Conservation (phyloP, 2,113 vertebrate genomes). For the Phalacrocorax pelagicus region DNA sequence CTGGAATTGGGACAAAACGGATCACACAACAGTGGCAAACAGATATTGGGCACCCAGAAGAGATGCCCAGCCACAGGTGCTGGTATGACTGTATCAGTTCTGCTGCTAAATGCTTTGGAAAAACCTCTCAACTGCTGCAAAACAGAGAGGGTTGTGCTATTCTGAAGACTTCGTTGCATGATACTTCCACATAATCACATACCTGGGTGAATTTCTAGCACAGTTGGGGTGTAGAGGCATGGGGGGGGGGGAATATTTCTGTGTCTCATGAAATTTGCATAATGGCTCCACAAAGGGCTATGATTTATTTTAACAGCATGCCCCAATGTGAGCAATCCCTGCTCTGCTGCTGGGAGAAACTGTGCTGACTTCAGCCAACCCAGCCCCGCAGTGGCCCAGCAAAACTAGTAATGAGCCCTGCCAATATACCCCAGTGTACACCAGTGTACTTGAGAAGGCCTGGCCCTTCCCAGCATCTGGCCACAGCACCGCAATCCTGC, state of each 20-base stretch:
- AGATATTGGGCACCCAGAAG: neutral
- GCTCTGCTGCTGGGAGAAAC: neutral
- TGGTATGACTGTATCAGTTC: neutral
- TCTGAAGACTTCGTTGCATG: neutral
- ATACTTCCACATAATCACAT: neutral
- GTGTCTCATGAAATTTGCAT: neutral
- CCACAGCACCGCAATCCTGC: neutral
- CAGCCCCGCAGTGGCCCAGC: neutral
- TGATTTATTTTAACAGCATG: neutral
- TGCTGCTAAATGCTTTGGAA: neutral
- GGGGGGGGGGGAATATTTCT: neutral
- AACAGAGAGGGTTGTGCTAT: neutral
- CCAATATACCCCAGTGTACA: neutral
- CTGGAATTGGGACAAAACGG: neutral
- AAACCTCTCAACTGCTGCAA: neutral
- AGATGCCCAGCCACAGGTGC: neutral
- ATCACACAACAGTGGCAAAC: neutral
- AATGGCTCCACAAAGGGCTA: neutral
- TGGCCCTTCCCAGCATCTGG: neutral
- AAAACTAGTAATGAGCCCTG: neutral
- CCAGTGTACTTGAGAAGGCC: neutral
- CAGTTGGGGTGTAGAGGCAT: neutral
- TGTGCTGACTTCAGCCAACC: accelerated
- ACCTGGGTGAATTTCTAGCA: slow-evolving; percentile 14
- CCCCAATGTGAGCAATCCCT: neutral